Evolutionary conservation across 2,113 vertebrate species (phyloP), one percentile per base, ranked within the genome.

Genomic region (Pelusios castaneus): DNA sequence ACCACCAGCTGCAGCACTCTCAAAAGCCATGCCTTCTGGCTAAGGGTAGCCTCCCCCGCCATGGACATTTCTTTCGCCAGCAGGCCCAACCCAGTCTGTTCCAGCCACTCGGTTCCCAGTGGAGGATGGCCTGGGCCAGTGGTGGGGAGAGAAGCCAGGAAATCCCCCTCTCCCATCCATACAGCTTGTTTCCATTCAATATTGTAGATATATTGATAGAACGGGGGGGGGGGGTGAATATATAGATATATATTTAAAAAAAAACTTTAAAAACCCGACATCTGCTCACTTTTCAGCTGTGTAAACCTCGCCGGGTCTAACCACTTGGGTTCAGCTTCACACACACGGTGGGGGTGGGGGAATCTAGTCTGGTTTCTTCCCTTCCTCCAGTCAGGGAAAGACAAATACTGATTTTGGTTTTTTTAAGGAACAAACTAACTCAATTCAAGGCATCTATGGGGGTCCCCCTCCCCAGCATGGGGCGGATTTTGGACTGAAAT

Each of bases 151-250:
- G 77, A 88, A 94, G 29, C 3, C 56, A 56, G 52, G 67, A 10
- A 24, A n/a, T 81, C 52, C 45, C 83, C 24, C 45, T 8, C 63
- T 52, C 75, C 52, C 52, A 78, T 8, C 60, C 60, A n/a, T 8
- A 31, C 58, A n/a, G 90, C 90, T 94, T 95, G 55, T 94, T 94
- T 94, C 90, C 94, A 92, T 90, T 92, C 88, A 79, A 88, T 94
- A 94, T 67, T 95, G 94, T 94, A 95, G 90, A 94, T 90, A 82
- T 90, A 95, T 89, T 95, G 94, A 95, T 92, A 94, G 29, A 14
- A 2, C 6, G 87, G 93, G 87, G 55, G 43, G 87, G 85, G 67
- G 38, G 67, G 92, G 70, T 75, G 82, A 84, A 94, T 85, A 95
- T 90, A 95, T 88, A 95, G 90, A 88, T 90, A 87, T 93, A 92